phyloP scores from a whole-genome alignment of 2,797 vertebrate genomes.

The Aulostomus chinensis region DNA sequence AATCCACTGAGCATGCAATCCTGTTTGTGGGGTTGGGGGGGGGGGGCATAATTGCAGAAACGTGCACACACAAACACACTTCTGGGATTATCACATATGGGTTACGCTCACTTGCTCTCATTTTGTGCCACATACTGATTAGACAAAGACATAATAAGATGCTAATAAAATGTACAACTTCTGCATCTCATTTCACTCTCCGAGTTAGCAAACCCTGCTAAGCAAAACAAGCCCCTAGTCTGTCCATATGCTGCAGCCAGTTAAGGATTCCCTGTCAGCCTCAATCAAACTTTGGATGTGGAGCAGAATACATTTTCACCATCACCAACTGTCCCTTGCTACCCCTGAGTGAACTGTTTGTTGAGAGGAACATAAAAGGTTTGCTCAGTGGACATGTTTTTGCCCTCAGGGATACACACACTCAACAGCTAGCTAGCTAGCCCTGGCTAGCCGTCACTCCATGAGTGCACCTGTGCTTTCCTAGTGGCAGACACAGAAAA shows the following conservation, averaged over 20 bases:
- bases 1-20: constrained; percentile 11
- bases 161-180: neutral
- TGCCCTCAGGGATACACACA: constrained; percentile 66
- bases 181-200: neutral
- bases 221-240: neutral
- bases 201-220: constrained; percentile 1
- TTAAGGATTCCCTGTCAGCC: constrained; percentile 41
- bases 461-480: constrained; percentile 67
- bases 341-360: constrained; percentile 60
- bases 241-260: constrained; percentile 16
- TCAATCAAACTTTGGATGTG: constrained; percentile 52
- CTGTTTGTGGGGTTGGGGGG: too few relatives aligned
- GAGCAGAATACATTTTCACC: constrained; percentile 38
- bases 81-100: constrained; percentile 11
- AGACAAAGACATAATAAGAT: neutral
- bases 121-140: neutral
- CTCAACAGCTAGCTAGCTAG: constrained; percentile 20
- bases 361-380: constrained; percentile 67
- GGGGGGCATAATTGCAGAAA: constrained; percentile 13
- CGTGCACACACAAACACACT: constrained; percentile 3
- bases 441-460: constrained; percentile 49
- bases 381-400: constrained; percentile 64
- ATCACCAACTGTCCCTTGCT: constrained; percentile 38
- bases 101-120: neutral
- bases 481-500: constrained; percentile 64